phyloP scores from a whole-genome alignment of 2,888 invertebrate species.

The Rhingia rostrata region DNA sequence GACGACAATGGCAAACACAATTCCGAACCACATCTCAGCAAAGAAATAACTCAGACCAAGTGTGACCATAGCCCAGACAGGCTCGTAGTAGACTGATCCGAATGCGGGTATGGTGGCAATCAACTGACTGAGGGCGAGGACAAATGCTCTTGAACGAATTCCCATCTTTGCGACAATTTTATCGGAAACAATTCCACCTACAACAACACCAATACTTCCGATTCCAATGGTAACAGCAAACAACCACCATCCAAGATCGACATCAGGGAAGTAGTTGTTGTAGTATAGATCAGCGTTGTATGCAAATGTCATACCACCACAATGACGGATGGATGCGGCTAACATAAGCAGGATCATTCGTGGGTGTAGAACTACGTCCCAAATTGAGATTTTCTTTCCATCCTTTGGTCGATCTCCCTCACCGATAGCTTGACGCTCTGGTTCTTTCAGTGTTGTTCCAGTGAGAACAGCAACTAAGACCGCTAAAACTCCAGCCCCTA shows the following conservation, averaged over 20 bases:
- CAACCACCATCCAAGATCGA: conserved; percentile 95
- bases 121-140: conserved; percentile 91
- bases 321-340: conserved; percentile 94
- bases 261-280: conserved; percentile 93
- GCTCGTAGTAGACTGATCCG: conserved; percentile 92
- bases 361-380: conserved; percentile 91
- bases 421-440: conserved; percentile 89
- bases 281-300: conserved; percentile 96
- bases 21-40: conserved; percentile 97
- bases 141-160: conserved; percentile 90
- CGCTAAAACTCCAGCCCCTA: conserved; percentile 90
- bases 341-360: conserved; percentile 90
- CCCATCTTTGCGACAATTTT: conserved; percentile 95
- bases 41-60: conserved; percentile 95
- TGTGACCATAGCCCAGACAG: conserved; percentile 93
- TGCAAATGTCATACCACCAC: conserved; percentile 95
- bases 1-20: conserved; percentile 94
- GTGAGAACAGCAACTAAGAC: conserved; percentile 88
- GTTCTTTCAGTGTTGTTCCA: conserved; percentile 90
- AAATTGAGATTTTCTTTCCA: conserved; percentile 86
- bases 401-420: conserved; percentile 84
- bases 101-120: conserved; percentile 93
- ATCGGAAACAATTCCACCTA: conserved; percentile 91
- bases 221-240: conserved; percentile 94
- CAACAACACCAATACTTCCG: conserved; percentile 87